Evolutionary conservation across 2,797 vertebrate species (phyloP).

Genomic region (Cryptoblepharus egeriae): DNA sequence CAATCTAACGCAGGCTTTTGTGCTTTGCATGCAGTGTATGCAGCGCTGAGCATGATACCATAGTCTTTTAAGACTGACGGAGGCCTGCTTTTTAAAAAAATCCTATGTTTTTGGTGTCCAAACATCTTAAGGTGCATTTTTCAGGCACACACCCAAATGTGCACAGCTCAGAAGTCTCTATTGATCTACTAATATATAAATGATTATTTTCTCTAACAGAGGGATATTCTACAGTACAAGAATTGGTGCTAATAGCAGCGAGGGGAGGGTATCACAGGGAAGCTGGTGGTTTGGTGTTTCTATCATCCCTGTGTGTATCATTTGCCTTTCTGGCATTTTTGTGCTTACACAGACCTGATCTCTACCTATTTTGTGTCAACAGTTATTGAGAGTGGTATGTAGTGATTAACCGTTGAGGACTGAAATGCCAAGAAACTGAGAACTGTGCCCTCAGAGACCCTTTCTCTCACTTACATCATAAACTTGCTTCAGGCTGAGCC

Average conservation of each 20-base stretch:
- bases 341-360: conserved; percentile 90
- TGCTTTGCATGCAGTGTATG: too few species aligned
- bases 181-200: neutral
- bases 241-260: conserved; percentile 5
- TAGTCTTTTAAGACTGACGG: too few species aligned
- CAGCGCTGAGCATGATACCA: too few species aligned
- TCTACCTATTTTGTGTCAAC: conserved; percentile 88
- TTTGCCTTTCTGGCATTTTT: conserved; percentile 87
- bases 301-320: conserved; percentile 74
- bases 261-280: neutral
- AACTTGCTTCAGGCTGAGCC: conserved; percentile 77
- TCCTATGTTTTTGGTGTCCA: conserved; percentile 28
- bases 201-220: conserved; percentile 27
- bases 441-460: conserved; percentile 75
- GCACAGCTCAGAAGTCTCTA: conserved; percentile 24
- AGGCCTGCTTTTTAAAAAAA: too few species aligned
- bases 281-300: conserved; percentile 58
- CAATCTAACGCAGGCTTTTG: too few species aligned
- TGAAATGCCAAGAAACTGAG: conserved; percentile 59
- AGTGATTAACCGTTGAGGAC: conserved; percentile 68
- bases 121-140: neutral
- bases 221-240: conserved; percentile 11
- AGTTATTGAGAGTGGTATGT: conserved; percentile 77
- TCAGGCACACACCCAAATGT: neutral
- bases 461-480: conserved; percentile 80